Conservation (phyloP, 2,888 invertebrate genomes). For the Gymnosoma rotundatum region DNA sequence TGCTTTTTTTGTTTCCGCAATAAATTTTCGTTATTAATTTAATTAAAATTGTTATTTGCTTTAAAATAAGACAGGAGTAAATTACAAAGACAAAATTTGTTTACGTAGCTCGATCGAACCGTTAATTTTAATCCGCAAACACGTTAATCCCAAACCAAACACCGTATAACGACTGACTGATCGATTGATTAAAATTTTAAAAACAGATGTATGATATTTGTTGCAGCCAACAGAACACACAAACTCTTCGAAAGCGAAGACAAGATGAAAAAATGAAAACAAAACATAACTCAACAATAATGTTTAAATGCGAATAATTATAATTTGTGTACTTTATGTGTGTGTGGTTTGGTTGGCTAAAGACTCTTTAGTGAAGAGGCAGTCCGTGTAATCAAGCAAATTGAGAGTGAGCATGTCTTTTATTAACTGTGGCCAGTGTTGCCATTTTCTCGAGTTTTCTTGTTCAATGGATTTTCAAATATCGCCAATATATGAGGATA, state of each 20-base stretch:
- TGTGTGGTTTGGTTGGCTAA: background rate
- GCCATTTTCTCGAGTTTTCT: too few species aligned
- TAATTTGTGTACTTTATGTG: conserved; percentile 26
- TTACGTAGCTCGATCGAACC: background rate
- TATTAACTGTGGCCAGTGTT: background rate
- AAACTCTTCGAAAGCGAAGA: conserved; percentile 37
- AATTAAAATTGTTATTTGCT: conserved; percentile 31
- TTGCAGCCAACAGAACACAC: conserved; percentile 54
- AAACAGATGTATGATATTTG: conserved; percentile 42
- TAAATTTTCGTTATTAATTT: conserved; percentile 40
- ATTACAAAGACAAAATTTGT: conserved; percentile 35
- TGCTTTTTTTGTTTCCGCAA: conserved; percentile 57
- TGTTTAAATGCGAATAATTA: conserved; percentile 57
- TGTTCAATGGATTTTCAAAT: too few species aligned
- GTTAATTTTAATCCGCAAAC: conserved; percentile 32
- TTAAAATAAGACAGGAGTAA: conserved; percentile 46
- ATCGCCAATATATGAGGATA: too few species aligned
- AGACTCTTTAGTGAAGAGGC: too few species aligned
- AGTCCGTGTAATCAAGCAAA: background rate
- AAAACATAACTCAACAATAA: conserved; percentile 7
- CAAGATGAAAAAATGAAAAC: conserved; percentile 36
- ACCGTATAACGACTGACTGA: conserved; percentile 55
- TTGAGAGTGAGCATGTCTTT: background rate
- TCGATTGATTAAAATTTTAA: conserved; percentile 33
- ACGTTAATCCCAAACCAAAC: conserved; percentile 57